A percentile compares a stretch with the other conserved stretches of the same genome.
These are phyloP conservation scores for Pyralis farinalis DNA, from an alignment of 2,888 invertebrate genomes.

Conservation along the genomic window DNA sequence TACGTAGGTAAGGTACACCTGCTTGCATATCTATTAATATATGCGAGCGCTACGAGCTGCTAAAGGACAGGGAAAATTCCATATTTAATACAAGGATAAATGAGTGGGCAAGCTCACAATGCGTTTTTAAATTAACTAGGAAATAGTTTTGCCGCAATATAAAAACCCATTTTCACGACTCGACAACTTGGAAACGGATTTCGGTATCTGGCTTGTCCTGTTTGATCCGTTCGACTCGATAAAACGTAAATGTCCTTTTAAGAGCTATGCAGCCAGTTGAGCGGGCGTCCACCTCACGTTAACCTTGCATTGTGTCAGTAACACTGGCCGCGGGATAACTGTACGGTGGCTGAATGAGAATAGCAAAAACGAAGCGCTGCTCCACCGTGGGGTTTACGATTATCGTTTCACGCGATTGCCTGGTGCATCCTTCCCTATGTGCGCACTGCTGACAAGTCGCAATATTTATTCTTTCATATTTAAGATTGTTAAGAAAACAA, in stretches of 20 bases:
- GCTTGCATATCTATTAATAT: constrained; percentile 12
- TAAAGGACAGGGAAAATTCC: constrained; percentile 30
- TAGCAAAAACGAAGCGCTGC: constrained; percentile 40
- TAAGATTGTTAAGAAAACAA: too few species aligned
- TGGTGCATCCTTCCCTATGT: too few species aligned
- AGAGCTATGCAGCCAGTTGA: constrained; percentile 45
- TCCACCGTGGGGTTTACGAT: too few species aligned
- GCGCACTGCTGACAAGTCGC: constrained; percentile 2
- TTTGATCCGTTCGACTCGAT: constrained; percentile 42
- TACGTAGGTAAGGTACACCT: neutral
- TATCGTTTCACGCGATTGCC: too few species aligned
- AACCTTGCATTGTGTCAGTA: constrained; percentile 76
- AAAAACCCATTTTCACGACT: constrained; percentile 27
- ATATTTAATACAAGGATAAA: constrained; percentile 33
- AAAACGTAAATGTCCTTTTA: constrained; percentile 54
- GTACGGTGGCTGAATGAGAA: constrained; percentile 64
- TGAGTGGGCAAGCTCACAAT: constrained; percentile 28
- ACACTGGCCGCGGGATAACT: constrained; percentile 65
- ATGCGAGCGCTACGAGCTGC: neutral
- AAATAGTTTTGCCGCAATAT: constrained; percentile 29
- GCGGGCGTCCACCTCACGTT: constrained; percentile 66
- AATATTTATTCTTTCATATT: too few species aligned
- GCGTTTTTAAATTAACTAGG: constrained; percentile 42
- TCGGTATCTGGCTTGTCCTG: constrained; percentile 36
- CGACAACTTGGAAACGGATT: constrained; percentile 38